Evolutionary conservation across 2,888 invertebrate species (phyloP).

Genomic region (Electrophaes corylata): DNA sequence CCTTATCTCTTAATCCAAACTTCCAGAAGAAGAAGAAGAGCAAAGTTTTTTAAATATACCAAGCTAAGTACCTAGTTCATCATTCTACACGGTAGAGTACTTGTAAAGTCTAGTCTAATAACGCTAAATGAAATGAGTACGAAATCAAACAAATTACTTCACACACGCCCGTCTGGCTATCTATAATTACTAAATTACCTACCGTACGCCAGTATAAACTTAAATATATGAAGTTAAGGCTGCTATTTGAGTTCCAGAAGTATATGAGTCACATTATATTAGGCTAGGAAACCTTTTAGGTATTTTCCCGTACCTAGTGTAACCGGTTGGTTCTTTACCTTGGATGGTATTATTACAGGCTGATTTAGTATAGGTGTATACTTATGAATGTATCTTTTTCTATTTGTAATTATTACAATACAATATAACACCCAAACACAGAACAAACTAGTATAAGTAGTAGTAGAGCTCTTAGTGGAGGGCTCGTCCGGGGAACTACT

Average conservation of each 20-base stretch:
- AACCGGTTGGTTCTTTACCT: conserved; percentile 25
- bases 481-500: no score
- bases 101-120: no score
- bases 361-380: background rate
- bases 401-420: no score
- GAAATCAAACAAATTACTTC: conserved; percentile 3
- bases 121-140: background rate
- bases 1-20: background rate
- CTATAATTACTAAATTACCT: background rate
- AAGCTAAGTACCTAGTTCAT: background rate
- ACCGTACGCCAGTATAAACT: background rate
- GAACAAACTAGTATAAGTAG: no score
- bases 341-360: background rate
- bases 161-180: conserved; percentile 9
- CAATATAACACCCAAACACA: no score
- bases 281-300: conserved; percentile 23
- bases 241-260: background rate
- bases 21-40: background rate
- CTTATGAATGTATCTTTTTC: no score
- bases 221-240: background rate
- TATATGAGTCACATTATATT: conserved; percentile 26
- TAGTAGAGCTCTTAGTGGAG: no score
- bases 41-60: background rate
- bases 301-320: conserved; percentile 34
- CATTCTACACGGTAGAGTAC: background rate